Conservation (phyloP, 2,797 vertebrate genomes). For the Clangula hyemalis region DNA sequence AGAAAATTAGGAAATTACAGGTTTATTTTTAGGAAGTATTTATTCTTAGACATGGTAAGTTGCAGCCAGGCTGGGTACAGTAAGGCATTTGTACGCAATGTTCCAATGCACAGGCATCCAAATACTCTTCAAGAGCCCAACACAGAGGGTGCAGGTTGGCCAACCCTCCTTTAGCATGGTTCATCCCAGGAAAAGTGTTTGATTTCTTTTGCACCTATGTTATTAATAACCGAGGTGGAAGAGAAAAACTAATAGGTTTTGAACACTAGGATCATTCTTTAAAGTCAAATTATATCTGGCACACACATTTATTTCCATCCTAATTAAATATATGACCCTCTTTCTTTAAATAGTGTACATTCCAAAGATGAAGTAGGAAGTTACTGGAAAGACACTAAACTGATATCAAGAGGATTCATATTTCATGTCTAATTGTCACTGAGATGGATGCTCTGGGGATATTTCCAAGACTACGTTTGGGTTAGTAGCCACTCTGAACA, state of each 20-base stretch:
- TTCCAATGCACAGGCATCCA: conserved; percentile 21
- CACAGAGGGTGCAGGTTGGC: not conserved
- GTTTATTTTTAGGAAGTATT: conserved; percentile 58
- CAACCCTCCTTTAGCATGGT: not conserved
- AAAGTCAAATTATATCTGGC: not conserved
- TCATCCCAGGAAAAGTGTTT: conserved; percentile 7
- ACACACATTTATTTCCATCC: not conserved
- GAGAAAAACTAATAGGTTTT: not conserved
- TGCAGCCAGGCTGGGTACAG: conserved; percentile 11
- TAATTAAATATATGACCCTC: not conserved
- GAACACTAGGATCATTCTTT: not conserved
- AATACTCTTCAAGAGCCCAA: conserved; percentile 22
- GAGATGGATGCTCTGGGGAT: conserved; percentile 2
- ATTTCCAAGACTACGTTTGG: not conserved
- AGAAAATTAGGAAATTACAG: not conserved
- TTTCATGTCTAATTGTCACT: conserved; percentile 13
- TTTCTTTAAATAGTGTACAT: not conserved
- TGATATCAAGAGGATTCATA: not conserved
- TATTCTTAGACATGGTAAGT: conserved; percentile 35
- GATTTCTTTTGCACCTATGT: not conserved
- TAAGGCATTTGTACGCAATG: conserved; percentile 24
- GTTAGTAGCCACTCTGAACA: not conserved
- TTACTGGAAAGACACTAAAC: conserved; percentile 25
- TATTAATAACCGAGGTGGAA: conserved; percentile 59
- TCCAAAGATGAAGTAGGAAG: conserved; percentile 23